Evolutionary conservation across 2,888 invertebrate species (phyloP), one percentile per base, ranked within the genome.

Genomic region (Steromphala cineraria): DNA sequence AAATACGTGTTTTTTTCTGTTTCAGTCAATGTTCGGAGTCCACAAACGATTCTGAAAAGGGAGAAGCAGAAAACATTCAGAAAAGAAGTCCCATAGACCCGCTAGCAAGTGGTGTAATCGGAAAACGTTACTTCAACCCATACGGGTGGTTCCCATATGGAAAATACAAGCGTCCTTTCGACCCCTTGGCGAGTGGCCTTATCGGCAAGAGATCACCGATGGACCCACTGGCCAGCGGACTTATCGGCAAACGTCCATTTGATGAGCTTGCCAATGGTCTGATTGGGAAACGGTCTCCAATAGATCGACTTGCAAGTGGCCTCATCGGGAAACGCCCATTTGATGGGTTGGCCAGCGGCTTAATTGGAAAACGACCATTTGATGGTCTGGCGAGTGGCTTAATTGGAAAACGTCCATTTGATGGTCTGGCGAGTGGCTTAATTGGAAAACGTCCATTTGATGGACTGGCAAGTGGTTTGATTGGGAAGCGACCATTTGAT

Each of bases 261-360:
- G 82, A 82, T 53, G 78, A 78, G 17, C 15, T 84, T 5, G 79
- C 80, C 10, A 80, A 62, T 71, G 82, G 82, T 0, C 53, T 82
- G 0, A 78, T 84, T 0, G 84, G 82, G 0, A 84, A 84, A 75
- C 67, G 82, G 10, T 67, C 67, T 3, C 80, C 80, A 31, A 79
- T 80, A 52, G 40, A 36, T 17, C 53, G 67, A 8, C 21, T 82
- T 13, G 79, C 80, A 15, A 81, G 67, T 46, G 82, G 82, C 8
- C 78, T 82, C 0, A 79, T 81, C 2, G 80, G 78, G 17, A 84
- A 84, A 75, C 76, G 84, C n/a, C 76, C 75, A 17, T 78, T 82
- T 24, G 83, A 83, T 56, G 80, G 75, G 13, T 52, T 83, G 19
- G 77, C 80, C 0, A 83, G 81, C 55, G 83, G 83, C n/a, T 67